Evolutionary conservation across 1,140 invertebrate species (phyloP), one percentile per base, ranked within the genome.

Genomic region (Bombus superbus): DNA sequence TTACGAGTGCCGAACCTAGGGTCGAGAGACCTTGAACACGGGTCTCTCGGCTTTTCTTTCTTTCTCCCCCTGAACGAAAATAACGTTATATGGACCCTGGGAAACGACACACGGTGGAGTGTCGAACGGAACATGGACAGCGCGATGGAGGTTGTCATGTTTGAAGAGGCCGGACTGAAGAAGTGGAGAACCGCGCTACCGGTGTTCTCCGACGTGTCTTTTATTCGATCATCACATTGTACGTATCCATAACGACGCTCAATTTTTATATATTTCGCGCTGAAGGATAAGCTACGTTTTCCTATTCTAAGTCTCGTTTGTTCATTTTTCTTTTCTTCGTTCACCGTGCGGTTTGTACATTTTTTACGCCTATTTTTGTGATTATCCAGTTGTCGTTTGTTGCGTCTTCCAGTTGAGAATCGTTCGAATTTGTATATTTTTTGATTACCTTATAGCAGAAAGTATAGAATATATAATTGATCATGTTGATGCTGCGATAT

Each of bases 1-100:
- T 95, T 95, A 95, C 95, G 95, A 95, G 95, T 95, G 92, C 95
- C 94, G 95, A 95, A 92, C 94, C 94, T 95, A 95, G 95, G 94
- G 93, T 93, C 94, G 94, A 95, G 94, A 93, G 90, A 85, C 64
- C 79, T 79, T 15, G 38, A 35, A n/a, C 28, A 66, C 77, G 32
- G 69, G 87, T 90, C 93, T 94, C 92, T 94, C 92, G 94, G 87
- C 88, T 93, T 94, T 85, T 62, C 32, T 87, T 77, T 68, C 35
- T 38, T 40, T 25, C 40, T 64, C 53, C n/a, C 44, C 69, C 11
- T 9, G 18, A 28, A 42, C 44, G 13, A 11, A 53, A 35, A 35
- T 3, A 28, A 57, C 5, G 5, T 28, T 38, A 57, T 11, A 57
- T 11, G 11, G 32, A 42, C n/a, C 18, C 18, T 53, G 47, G 40